Base-by-base conservation (phyloP, 2,113 vertebrate genomes). In the Phycodurus eques region DNA sequence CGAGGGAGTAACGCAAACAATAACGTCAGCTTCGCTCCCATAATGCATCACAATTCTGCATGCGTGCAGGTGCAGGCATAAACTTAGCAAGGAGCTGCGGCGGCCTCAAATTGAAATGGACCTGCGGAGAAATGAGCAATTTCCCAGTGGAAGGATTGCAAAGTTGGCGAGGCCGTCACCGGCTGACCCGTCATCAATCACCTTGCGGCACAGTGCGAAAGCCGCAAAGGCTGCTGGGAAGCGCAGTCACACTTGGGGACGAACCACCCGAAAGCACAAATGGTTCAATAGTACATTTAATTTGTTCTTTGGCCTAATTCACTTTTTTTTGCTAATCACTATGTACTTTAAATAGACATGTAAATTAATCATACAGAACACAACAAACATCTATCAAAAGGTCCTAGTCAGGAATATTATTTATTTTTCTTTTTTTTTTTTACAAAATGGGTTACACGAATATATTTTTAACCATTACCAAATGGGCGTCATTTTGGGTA, bases 171-270 rank as follows among this genome's bases (percentile, higher is more conserved):
- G 63, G 63, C 63, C 63, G 63, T n/a, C 63, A 42, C 20, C 42
- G 42, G 12, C 63, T 66, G 64, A 66, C 64, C 64, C 15, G 43
- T 47, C 64, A 66, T 66, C 64, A 66, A 66, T 66, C 64, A 66
- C 43, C 64, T 65, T 7, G n/a, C 42, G 42, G 42, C 5, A 12
- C 42, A 15, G 13, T 12, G 15, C 31, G 4, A 27, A 22, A 64
- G 42, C 20, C 20, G 63, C 63, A 7, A 22, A 27, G 43, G 11
- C 43, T 66, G 20, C 63, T 13, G n/a, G 64, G 64, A 66, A 22
- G 12, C 22, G 22, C n/a, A 27, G 12, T 47, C 22, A 10, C n/a
- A 27, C 43, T 46, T 47, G 42, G 64, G 64, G 44, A 47, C 6
- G 42, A 46, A 66, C 12, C 63, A 65, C 43, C 43, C 46, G 63